Percentiles rank a stretch among this genome's conserved stretches.
These are phyloP conservation scores for Acanthoscelides obtectus DNA, from an alignment of 2,888 invertebrate genomes.

Conservation along the genomic window DNA sequence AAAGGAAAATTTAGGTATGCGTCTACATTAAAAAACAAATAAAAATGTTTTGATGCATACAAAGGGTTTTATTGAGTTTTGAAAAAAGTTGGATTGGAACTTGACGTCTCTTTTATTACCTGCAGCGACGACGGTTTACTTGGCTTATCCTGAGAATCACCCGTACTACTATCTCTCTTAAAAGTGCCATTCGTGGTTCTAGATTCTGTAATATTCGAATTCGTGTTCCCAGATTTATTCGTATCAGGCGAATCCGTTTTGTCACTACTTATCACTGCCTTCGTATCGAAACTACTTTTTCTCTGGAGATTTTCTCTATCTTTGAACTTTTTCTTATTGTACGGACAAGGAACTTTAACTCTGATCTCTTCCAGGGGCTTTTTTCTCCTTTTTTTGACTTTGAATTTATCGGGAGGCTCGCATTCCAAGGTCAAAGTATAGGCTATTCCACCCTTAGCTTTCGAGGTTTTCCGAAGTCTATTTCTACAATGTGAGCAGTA, in stretches of 20 bases:
- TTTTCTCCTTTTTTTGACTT: conserved; percentile 15
- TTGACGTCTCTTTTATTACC: too few relatives aligned
- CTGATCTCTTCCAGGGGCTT: conserved; percentile 32
- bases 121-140: neutral
- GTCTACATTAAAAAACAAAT: too few relatives aligned
- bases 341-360: conserved; percentile 29
- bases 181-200: neutral
- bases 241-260: neutral
- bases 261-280: neutral
- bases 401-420: conserved; percentile 15
- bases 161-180: neutral
- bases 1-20: too few relatives aligned
- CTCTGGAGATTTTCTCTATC: conserved; percentile 20
- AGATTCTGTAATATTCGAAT: neutral
- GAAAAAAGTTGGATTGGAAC: too few relatives aligned
- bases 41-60: too few relatives aligned
- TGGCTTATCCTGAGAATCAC: neutral
- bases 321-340: conserved; percentile 23
- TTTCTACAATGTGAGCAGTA: conserved; percentile 31
- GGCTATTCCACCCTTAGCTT: conserved; percentile 44
- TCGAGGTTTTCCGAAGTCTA: conserved; percentile 29
- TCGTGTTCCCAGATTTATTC: neutral
- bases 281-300: conserved; percentile 3
- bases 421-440: conserved; percentile 46
- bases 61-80: too few relatives aligned